Evolutionary conservation across 2,888 invertebrate species (phyloP).

Genomic region (Ashinkailepas kermadecensis): DNA sequence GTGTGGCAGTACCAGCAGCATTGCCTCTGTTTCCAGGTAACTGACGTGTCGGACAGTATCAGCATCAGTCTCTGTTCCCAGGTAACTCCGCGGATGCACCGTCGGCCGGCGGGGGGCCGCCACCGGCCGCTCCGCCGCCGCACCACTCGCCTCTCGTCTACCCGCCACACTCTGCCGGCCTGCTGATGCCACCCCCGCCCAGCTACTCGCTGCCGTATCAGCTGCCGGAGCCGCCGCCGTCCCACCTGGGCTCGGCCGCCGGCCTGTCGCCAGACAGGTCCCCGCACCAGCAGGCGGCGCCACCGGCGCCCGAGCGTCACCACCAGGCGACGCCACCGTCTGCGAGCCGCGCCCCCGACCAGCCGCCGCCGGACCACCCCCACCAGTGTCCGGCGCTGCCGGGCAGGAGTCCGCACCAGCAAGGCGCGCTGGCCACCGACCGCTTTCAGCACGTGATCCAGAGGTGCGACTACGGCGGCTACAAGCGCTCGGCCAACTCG

Average conservation of each 20-base stretch:
- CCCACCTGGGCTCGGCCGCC: not conserved
- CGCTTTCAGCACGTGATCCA: not conserved
- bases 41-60: too few relatives aligned
- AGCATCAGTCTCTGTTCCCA: not conserved
- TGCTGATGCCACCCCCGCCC: not conserved
- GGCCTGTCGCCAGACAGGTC: not conserved
- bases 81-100: not conserved
- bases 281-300: not conserved
- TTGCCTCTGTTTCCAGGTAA: too few relatives aligned
- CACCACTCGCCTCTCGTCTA: not conserved
- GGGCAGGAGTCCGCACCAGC: not conserved
- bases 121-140: not conserved
- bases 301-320: not conserved
- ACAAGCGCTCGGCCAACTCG: not conserved
- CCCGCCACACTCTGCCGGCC: not conserved
- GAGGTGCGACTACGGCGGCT: conserved; percentile 3
- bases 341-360: too few relatives aligned
- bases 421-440: not conserved
- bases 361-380: not conserved
- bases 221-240: not conserved
- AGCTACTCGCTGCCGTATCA: not conserved
- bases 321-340: not conserved
- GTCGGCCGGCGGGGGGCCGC: not conserved
- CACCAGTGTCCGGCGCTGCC: not conserved
- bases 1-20: too few relatives aligned